Evolutionary conservation across 2,888 invertebrate genomes (phyloP), one percentile per base, ranked within the genome.

Genomic region (Archips crataeganus): DNA sequence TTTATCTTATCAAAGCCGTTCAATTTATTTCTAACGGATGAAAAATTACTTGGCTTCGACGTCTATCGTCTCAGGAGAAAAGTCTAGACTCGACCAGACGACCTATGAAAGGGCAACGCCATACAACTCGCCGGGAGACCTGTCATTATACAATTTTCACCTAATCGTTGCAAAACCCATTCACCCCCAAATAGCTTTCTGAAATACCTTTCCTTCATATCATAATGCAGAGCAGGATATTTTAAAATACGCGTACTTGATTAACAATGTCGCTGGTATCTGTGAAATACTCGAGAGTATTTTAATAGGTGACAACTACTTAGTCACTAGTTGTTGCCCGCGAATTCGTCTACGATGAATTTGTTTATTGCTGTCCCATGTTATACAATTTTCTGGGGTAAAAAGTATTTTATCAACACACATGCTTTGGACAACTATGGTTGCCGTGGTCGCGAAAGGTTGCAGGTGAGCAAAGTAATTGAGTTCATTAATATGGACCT

Each of bases 111-210:
- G 47, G 68, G 72, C 70, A 61, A 68, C 64, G 23, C 23, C 23
- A 68, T 74, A 75, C 47, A 66, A 70, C 62, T 70, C 15, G 32
- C 15, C 39, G 45, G 32, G 10, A 23, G 60, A n/a, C 60, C 74
- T 39, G 71, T 60, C 62, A 59, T 71, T 68, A 67, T 75, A 71
- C 67, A 63, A 75, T 66, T 67, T 67, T 34, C 57, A 13, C 62
- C 71, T 73, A 73, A 73, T 73, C 47, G 72, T 3, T 15, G 67
- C 45, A 63, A 60, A 62, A 68, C 72, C 72, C 63, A 73, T 73
- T 73, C 72, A 68, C 68, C 57, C 39, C 15, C 2, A 32, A 65
- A 51, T 15, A n/a, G 67, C 68, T 68, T 73, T 73, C 68, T 63
- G 72, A 68, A 73, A 73, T 63, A 32, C 57, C 59, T 59, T 68